Evolutionary conservation across 1,140 invertebrate species (phyloP), one percentile per base, ranked within the genome.

Genomic region (Bombus consobrinus): DNA sequence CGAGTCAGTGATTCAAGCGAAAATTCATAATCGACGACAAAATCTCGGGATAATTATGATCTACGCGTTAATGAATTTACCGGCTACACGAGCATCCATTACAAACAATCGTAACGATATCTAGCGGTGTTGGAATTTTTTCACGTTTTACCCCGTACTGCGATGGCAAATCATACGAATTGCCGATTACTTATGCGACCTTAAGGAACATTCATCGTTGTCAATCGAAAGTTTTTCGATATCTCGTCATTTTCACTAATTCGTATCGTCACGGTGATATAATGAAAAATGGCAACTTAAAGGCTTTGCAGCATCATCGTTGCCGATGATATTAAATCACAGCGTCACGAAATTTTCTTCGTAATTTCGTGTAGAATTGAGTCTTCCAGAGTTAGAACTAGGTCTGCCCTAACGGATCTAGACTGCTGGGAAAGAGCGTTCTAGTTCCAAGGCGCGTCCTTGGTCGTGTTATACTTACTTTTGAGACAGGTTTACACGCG

Each of bases 401-500:
- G 83, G 77, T 90, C 87, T 84, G 66, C 86, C 57, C 39, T 86
- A 89, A 89, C 87, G 90, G 85, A 74, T 85, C 73, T 68, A 72
- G 25, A 85, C 82, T 72, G n/a, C 69, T 89, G 83, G 73, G 72
- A 91, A 90, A 86, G 32, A 84, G 77, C 73, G 87, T 87, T 89
- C 89, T 53, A 91, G 85, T 91, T 91, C 87, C 84, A 82, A 75
- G 79, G 28, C 76, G 85, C 87, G 89, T 91, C 90, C 90, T 91
- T 91, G 90, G 78, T 89, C 89, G 81, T 83, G 87, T 86, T 91
- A 91, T 53, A 91, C 90, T 91, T 89, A 91, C 89, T 81, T 88
- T 87, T 86, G 76, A 88, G 84, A 80, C 85, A 90, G 90, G 84
- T 87, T 87, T 84, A 59, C 83, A 69, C 69, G 59, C 73, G 83